These are phyloP conservation scores for Drosophila subobscura DNA, from an alignment of 1,140 invertebrate genomes.

Conservation along the genomic window DNA sequence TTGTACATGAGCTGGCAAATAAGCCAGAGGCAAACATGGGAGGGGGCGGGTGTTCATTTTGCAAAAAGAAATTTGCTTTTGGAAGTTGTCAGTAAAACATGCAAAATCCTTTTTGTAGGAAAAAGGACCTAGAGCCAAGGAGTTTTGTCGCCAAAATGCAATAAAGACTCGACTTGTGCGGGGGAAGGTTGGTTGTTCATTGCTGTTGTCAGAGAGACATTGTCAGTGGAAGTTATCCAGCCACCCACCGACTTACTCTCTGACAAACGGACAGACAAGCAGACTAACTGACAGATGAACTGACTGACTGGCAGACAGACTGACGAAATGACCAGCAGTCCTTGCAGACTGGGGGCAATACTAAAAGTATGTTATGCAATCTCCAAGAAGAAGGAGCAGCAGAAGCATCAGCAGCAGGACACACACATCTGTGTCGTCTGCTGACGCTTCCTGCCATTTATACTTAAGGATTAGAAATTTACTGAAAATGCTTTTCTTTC, in stretches of 20 bases:
- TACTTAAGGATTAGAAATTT: constrained; percentile 83
- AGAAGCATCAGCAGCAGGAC: constrained; percentile 33
- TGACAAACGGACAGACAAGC: constrained; percentile 48
- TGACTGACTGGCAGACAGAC: constrained; percentile 42
- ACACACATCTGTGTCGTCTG: constrained; percentile 47
- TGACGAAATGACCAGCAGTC: constrained; percentile 54
- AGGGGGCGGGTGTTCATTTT: constrained; percentile 16
- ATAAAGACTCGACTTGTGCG: constrained; percentile 60
- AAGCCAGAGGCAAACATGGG: constrained; percentile 36
- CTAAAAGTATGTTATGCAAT: constrained; percentile 39
- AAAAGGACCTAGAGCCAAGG: constrained; percentile 48
- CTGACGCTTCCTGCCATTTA: constrained; percentile 79
- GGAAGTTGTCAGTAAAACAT: constrained; percentile 67
- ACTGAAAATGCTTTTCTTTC: constrained; percentile 73
- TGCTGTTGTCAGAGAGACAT: constrained; percentile 50
- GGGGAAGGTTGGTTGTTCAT: constrained; percentile 2
- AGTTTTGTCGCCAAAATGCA: constrained; percentile 76
- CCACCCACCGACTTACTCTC: constrained; percentile 16
- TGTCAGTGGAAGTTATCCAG: constrained; percentile 28
- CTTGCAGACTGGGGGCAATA: constrained; percentile 12
- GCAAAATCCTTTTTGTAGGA: constrained; percentile 63
- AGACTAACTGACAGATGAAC: not conserved
- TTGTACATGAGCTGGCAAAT: constrained; percentile 43
- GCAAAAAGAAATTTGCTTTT: constrained; percentile 57
- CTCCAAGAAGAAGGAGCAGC: constrained; percentile 11